phyloP scores from a whole-genome alignment of 2,113 vertebrate genomes.

The Lampris megalopsis region DNA sequence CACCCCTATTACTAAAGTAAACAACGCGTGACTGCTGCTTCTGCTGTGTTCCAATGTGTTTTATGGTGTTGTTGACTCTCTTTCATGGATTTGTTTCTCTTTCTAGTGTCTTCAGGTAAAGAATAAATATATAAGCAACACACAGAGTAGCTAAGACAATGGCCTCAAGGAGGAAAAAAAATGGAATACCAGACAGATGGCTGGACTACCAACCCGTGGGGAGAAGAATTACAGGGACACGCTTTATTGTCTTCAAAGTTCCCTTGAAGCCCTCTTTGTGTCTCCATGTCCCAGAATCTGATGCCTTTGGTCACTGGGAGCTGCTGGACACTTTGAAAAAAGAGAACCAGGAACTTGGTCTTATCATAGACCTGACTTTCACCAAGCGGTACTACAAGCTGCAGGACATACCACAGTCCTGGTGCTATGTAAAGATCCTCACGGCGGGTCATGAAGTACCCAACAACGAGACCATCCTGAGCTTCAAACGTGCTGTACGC shows the following conservation, averaged over 20 bases:
- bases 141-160: background rate
- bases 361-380: slow-evolving; percentile 88
- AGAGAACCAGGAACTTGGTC: slow-evolving; percentile 83
- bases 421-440: slow-evolving; percentile 83
- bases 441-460: slow-evolving; percentile 85
- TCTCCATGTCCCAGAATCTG: slow-evolving; percentile 66
- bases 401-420: slow-evolving; percentile 82
- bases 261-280: slow-evolving; percentile 84
- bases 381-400: slow-evolving; percentile 85
- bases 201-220: slow-evolving; percentile 83
- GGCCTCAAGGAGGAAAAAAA: slow-evolving; percentile 37
- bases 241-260: slow-evolving; percentile 89
- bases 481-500: slow-evolving; percentile 82
- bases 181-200: slow-evolving; percentile 81
- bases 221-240: slow-evolving; percentile 84
- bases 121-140: too few relatives aligned
- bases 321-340: slow-evolving; percentile 79
- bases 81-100: too few relatives aligned
- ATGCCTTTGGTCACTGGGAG: slow-evolving; percentile 83
- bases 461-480: slow-evolving; percentile 69
- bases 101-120: too few relatives aligned
- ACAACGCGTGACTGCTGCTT: too few relatives aligned
- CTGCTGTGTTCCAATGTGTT: too few relatives aligned
- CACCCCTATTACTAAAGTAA: too few relatives aligned
- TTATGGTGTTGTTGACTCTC: too few relatives aligned